Conservation (phyloP, 2,113 vertebrate species). For the Tamias sibiricus region DNA sequence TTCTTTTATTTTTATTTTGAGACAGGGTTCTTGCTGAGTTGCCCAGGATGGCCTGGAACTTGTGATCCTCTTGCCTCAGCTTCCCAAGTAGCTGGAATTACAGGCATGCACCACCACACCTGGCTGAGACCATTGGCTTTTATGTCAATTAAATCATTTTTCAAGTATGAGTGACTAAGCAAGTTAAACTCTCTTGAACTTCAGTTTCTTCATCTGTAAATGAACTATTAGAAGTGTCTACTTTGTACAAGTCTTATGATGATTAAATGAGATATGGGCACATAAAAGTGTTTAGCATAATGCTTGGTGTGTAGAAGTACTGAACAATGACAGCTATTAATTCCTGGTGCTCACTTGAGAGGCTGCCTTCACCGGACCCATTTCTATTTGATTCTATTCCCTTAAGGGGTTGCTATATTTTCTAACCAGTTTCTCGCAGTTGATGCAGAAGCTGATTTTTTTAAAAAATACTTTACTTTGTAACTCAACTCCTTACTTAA, state of each 20-base stretch:
- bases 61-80: not conserved
- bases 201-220: not conserved
- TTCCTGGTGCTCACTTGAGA: constrained; percentile 36
- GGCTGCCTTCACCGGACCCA: not conserved
- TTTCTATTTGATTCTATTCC: not conserved
- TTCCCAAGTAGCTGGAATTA: not conserved
- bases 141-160: not conserved
- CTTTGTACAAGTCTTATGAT: not conserved
- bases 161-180: not conserved
- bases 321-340: not conserved
- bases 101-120: not conserved
- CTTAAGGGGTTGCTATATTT: not conserved
- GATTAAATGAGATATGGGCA: not conserved
- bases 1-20: not conserved
- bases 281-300: not conserved
- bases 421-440: not conserved
- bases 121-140: not conserved
- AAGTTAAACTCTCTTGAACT: not conserved
- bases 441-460: not conserved
- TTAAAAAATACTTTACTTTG: constrained; percentile 47
- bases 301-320: not conserved
- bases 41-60: not conserved
- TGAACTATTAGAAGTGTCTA: not conserved
- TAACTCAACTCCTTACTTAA: constrained; percentile 65
- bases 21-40: not conserved